Percentiles rank a stretch among this genome's conserved stretches.
Evolutionary conservation across 2,113 vertebrate species (phyloP).

Genomic region (Gymnocephalus cernua): DNA sequence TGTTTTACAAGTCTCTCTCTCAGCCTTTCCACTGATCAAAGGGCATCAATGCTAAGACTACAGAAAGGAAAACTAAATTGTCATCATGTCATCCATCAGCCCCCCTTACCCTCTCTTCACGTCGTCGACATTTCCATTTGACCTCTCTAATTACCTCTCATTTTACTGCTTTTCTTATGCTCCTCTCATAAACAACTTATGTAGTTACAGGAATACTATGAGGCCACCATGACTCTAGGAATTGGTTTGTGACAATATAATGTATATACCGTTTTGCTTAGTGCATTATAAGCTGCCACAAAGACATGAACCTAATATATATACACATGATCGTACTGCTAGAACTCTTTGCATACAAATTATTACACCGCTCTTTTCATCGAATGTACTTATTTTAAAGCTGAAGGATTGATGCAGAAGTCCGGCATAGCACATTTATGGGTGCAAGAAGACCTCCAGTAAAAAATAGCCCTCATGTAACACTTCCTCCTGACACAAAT

Average conservation of each 20-base stretch:
- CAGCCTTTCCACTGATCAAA: background rate
- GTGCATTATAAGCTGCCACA: background rate
- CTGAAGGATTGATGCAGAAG: conserved; percentile 8
- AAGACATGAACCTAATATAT: background rate
- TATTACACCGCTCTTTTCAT: background rate
- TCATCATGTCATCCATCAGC: background rate
- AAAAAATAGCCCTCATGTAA: conserved; percentile 68
- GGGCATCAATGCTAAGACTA: background rate
- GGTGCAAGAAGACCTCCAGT: conserved; percentile 32
- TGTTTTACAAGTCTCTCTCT: conserved; percentile 8
- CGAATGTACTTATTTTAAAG: conserved; percentile 7
- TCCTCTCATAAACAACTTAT: conserved; percentile 27
- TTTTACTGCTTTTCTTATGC: conserved; percentile 21
- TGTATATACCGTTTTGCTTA: background rate
- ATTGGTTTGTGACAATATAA: background rate
- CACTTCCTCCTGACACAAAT: conserved; percentile 78
- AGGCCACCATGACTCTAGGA: conserved; percentile 15
- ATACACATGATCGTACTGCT: background rate
- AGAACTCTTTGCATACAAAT: background rate
- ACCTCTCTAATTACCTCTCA: conserved; percentile 15
- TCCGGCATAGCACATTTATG: conserved; percentile 38
- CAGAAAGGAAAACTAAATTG: background rate
- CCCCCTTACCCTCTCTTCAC: background rate
- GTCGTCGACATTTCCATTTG: conserved; percentile 8
- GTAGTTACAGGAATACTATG: conserved; percentile 7